Conservation (phyloP, 2,113 vertebrate genomes). For the Leucopsar rothschildi region DNA sequence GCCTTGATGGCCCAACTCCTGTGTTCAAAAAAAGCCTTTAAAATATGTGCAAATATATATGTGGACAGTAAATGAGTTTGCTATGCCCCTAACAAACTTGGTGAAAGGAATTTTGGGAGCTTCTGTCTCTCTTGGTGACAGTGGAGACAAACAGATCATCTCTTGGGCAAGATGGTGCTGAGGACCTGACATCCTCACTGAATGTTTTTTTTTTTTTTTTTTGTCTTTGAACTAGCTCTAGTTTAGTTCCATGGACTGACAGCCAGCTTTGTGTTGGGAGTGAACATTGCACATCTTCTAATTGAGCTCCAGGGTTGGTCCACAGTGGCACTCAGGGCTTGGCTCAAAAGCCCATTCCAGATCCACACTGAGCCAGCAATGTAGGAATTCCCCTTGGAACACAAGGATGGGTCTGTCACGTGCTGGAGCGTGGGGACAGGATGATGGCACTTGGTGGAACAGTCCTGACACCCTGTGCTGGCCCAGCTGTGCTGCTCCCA, state of each 20-base stretch:
- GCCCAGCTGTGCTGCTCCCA: no score
- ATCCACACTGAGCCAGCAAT: not conserved
- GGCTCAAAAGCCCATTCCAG: not conserved
- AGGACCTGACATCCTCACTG: not conserved
- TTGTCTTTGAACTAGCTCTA: not conserved
- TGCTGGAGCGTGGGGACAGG: not conserved
- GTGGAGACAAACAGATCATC: not conserved
- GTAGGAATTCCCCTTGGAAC: not conserved
- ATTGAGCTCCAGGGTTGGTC: not conserved
- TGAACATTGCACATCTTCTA: not conserved
- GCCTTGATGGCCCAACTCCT: not conserved
- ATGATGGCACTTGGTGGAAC: not conserved
- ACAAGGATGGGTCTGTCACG: rapidly evolving
- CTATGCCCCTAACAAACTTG: not conserved
- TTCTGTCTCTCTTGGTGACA: not conserved
- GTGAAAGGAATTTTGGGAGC: not conserved
- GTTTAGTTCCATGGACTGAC: not conserved
- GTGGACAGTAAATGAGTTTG: not conserved
- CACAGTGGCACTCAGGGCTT: rapidly evolving
- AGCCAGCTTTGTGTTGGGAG: not conserved
- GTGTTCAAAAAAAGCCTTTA: not conserved
- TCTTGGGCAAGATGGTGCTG: not conserved
- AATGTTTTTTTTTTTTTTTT: not conserved
- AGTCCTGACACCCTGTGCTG: no score
- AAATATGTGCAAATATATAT: not conserved